Percentiles rank a stretch among this genome's conserved stretches.
Evolutionary conservation across 2,113 vertebrate genomes (phyloP).

Genomic region (Apodemus sylvaticus): DNA sequence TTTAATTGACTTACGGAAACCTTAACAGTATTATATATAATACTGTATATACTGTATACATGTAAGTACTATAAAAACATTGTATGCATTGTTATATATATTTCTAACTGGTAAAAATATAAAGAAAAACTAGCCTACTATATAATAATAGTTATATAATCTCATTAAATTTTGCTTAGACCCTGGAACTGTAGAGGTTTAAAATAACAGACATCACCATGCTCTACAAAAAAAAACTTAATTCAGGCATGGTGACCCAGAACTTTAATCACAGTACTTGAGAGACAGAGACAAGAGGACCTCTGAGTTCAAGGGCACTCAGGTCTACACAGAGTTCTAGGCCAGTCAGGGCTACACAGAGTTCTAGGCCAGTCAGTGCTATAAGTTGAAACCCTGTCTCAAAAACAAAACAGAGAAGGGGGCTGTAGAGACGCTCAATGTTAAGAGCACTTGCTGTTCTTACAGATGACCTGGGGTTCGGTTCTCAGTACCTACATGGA

Average conservation of each 20-base stretch:
- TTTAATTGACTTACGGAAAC: slow-evolving; percentile 1
- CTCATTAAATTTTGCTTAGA: slow-evolving; percentile 8
- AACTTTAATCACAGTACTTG: not conserved
- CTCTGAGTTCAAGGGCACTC: not conserved
- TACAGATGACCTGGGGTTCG: not conserved
- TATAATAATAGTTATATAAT: not conserved
- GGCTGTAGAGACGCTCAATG: not conserved
- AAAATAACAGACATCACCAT: not conserved
- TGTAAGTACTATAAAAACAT: slow-evolving; percentile 16
- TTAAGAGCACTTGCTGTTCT: not conserved
- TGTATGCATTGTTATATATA: not conserved
- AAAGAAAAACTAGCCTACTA: not conserved
- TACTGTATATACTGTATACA: too few relatives aligned
- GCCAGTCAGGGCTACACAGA: not conserved
- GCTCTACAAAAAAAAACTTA: not conserved
- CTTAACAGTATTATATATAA: slow-evolving; percentile 5
- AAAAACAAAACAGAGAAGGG: not conserved
- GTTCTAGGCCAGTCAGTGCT: not conserved
- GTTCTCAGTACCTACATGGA: not conserved
- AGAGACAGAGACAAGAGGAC: not conserved
- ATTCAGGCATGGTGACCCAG: not conserved
- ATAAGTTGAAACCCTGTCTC: not conserved
- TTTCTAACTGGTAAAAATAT: slow-evolving; percentile 18
- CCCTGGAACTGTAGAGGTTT: not conserved
- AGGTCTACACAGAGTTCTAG: not conserved